Conservation (phyloP, 2,113 vertebrate genomes). For the Odocoileus virginianus region DNA sequence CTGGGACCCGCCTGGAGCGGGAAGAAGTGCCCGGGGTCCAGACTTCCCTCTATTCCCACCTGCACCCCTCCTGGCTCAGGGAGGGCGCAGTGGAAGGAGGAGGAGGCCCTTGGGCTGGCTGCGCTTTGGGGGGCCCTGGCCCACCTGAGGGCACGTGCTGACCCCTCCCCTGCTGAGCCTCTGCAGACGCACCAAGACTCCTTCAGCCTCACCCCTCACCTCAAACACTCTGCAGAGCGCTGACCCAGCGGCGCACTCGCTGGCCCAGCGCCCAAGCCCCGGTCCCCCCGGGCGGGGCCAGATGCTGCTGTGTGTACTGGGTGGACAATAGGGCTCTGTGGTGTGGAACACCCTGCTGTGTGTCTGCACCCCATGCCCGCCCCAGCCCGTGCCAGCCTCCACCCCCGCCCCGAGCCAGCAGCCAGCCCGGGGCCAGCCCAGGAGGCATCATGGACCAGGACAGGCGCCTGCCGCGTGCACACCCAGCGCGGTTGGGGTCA, state of each 20-base stretch:
- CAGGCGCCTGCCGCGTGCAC: not conserved
- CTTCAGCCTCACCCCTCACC: not conserved
- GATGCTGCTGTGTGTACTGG: not conserved
- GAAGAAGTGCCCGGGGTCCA: too few relatives aligned
- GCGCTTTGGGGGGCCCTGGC: not conserved
- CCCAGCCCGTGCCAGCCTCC: conserved; percentile 63
- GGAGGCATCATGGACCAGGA: not conserved
- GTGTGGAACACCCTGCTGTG: conserved; percentile 21
- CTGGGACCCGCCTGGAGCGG: rapidly evolving
- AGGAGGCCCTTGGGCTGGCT: not conserved
- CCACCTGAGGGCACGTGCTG: rapidly evolving
- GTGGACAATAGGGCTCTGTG: conserved; percentile 69
- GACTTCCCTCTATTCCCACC: not conserved
- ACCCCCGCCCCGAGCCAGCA: not conserved
- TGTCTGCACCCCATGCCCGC: conserved; percentile 22
- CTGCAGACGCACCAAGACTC: not conserved
- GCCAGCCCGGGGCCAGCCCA: not conserved
- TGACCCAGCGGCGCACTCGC: not conserved
- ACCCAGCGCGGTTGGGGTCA: not conserved
- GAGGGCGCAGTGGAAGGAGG: not conserved
- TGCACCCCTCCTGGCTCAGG: not conserved
- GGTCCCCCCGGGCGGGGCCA: not conserved
- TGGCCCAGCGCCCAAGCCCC: not conserved
- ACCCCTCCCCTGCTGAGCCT: not conserved
- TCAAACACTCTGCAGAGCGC: not conserved